Base-by-base conservation (phyloP, 1,140 invertebrate genomes). In the Sycophila sp. region DNA sequence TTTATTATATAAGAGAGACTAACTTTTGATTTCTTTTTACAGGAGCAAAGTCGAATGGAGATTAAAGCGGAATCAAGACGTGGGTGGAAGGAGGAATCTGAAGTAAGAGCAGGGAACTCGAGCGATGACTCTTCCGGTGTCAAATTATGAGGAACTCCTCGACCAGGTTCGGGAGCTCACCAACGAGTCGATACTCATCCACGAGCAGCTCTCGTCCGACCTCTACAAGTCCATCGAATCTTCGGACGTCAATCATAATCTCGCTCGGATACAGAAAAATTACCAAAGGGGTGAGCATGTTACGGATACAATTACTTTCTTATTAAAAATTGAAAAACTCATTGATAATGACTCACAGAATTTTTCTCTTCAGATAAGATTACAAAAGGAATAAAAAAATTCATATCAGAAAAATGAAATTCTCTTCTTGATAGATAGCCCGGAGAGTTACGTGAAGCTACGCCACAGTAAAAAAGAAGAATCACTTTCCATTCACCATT, bases 71-170 rank as follows among this genome's bases (percentile, higher is more conserved):
- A 40, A 58, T 38, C 10, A 19, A 69, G 51, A 59, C 19, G 63
- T 64, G 68, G 66, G 51, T 62, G 72, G 70, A 62, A 26, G 34
- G 42, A 55, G 65, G 69, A 32, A 19, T 65, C 60, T 24, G 62
- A 42, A 6, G 51, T 38, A 53, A 47, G 24, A 68, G 51, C n/a
- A 1, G 13, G 30, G 15, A 42, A 13, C 1, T 30, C 13, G 49
- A 80, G 76, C 76, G 75, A 89, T 88, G 87, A 88, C 86, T 78
- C 80, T 88, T 68, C 87, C 87, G 56, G 86, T 87, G 67, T 86
- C 86, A 19, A 87, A 83, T 69, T 88, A 88, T 78, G 87, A 88
- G 77, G 87, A 88, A 66, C 81, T 89, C 53, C 82, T 89, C 72
- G 81, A 82, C 65, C 83, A 86, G 55, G 87, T 89, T 32, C 85